Evolutionary conservation across 2,113 vertebrate species (phyloP).

Genomic region (Hiodon tergisus): DNA sequence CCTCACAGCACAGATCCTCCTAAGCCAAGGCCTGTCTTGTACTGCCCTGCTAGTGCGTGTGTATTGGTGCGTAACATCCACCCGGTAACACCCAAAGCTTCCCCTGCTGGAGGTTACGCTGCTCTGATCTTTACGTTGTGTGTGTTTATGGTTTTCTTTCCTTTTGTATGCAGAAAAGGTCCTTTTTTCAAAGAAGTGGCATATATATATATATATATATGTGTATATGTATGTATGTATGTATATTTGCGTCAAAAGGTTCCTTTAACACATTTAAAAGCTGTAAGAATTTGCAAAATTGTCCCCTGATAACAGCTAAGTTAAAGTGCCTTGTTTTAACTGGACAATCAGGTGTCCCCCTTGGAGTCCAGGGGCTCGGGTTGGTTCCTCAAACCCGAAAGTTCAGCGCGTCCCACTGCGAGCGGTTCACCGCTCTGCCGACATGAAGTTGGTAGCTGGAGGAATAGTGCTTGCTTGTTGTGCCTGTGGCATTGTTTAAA

Average conservation of each 20-base stretch:
- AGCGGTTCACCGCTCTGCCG: neutral
- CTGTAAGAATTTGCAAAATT: no score
- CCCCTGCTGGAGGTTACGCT: neutral
- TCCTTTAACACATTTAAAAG: no score
- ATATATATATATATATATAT: no score
- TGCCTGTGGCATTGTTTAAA: no score
- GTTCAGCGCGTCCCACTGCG: neutral
- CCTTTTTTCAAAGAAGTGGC: neutral
- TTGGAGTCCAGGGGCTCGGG: neutral
- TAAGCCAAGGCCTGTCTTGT: slow-evolving; percentile 33
- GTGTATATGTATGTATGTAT: no score
- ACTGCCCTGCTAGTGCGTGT: slow-evolving; percentile 14
- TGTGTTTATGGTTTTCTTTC: neutral
- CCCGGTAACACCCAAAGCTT: slow-evolving; percentile 25
- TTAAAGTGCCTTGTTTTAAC: neutral
- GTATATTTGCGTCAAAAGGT: no score
- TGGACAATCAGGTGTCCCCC: neutral
- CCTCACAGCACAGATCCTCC: slow-evolving; percentile 1
- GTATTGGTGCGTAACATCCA: slow-evolving; percentile 14
- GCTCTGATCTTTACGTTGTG: neutral
- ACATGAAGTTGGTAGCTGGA: no score
- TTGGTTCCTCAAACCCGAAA: neutral
- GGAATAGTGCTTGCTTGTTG: no score
- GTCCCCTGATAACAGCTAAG: neutral
- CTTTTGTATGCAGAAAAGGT: neutral